Evolutionary conservation across 2,113 vertebrate genomes (phyloP).

Genomic region (Pipra filicauda): DNA sequence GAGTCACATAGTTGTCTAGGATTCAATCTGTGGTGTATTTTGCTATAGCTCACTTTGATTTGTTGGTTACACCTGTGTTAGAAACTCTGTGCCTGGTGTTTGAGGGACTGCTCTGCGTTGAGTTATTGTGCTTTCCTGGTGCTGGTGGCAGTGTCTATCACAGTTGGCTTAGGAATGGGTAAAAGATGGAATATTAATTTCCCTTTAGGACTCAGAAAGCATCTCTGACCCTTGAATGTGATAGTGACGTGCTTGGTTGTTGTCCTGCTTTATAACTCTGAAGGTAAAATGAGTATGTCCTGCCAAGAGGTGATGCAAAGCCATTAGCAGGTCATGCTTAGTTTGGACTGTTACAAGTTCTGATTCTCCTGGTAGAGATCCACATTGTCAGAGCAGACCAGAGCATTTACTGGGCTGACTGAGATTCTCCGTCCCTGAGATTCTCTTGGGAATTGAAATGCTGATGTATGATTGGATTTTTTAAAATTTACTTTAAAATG

Average conservation of each 20-base stretch:
- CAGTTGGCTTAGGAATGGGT: background rate
- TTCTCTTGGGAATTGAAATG: background rate
- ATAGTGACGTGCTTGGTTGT: background rate
- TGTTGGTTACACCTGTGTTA: background rate
- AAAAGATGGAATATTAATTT: background rate
- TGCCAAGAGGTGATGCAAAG: fast-evolving
- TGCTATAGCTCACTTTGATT: background rate
- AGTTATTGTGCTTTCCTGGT: background rate
- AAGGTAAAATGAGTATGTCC: background rate
- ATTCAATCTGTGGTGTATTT: background rate
- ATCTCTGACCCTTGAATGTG: background rate
- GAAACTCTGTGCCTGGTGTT: background rate
- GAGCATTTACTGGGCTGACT: background rate
- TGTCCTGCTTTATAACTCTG: background rate
- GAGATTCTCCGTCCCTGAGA: background rate
- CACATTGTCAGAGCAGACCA: background rate
- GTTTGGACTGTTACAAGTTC: background rate
- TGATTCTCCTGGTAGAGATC: background rate
- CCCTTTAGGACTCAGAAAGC: background rate
- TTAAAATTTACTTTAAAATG: background rate
- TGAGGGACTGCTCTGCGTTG: background rate
- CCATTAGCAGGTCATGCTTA: background rate
- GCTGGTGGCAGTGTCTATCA: background rate
- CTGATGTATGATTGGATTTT: background rate
- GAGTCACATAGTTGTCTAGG: background rate